A percentile compares a stretch with the other conserved stretches of the same genome.
Conservation (phyloP, 2,797 vertebrate species). For the Petrocephalus schoutedeni region DNA sequence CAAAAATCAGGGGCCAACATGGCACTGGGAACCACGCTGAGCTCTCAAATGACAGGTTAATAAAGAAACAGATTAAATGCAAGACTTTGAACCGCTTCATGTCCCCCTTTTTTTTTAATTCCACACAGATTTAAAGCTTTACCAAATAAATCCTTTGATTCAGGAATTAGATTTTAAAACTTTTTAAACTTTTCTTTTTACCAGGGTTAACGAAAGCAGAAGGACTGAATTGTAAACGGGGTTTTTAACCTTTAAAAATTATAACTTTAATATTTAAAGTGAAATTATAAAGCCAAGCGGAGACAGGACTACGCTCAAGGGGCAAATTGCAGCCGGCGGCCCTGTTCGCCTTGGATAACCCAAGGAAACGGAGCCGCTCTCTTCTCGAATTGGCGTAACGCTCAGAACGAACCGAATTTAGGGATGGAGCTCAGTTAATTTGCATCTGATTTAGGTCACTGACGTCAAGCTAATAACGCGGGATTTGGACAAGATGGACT, state of each 20-base stretch:
- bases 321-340: not conserved
- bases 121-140: slow-evolving; percentile 37
- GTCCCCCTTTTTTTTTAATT: slow-evolving; percentile 41
- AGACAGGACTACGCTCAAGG: not conserved
- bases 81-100: slow-evolving; percentile 35
- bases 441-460: not conserved
- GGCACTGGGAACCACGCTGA: not conserved
- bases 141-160: slow-evolving; percentile 31
- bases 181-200: not conserved
- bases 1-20: slow-evolving; percentile 12
- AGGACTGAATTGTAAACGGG: not conserved
- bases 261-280: not conserved
- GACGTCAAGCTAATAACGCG: not conserved
- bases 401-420: not conserved
- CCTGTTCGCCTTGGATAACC: not conserved
- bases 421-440: not conserved
- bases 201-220: not conserved
- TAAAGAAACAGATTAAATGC: slow-evolving; percentile 43
- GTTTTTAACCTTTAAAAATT: not conserved
- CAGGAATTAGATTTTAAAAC: slow-evolving; percentile 21
- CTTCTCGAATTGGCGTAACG: not conserved
- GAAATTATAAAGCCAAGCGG: not conserved
- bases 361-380: not conserved
- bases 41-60: slow-evolving; percentile 44
- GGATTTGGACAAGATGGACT: not conserved